Evolutionary conservation across 2,888 invertebrate species (phyloP).

Genomic region (Eustalomyia histrio): DNA sequence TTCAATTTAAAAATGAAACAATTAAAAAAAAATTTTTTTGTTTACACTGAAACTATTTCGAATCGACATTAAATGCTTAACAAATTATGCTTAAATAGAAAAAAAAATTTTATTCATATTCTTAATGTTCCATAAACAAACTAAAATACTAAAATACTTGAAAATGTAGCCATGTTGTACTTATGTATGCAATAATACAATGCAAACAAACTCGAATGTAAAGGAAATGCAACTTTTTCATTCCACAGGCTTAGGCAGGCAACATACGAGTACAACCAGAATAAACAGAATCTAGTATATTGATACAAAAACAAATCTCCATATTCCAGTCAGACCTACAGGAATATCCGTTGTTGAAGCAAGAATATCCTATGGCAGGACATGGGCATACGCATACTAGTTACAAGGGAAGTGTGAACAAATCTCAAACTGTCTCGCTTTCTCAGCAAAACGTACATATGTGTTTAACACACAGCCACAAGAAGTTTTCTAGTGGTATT

Average conservation of each 20-base stretch:
- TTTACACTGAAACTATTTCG: too few relatives aligned
- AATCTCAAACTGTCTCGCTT: slow-evolving; percentile 17
- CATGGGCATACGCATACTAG: slow-evolving; percentile 31
- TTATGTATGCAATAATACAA: slow-evolving; percentile 7
- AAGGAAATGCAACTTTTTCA: slow-evolving; percentile 18
- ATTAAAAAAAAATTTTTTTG: too few relatives aligned
- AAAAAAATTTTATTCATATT: not conserved
- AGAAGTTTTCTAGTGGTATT: slow-evolving; percentile 30
- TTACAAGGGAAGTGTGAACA: slow-evolving; percentile 30
- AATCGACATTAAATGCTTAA: not conserved
- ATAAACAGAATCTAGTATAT: not conserved
- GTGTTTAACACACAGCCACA: slow-evolving; percentile 31
- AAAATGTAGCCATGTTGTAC: not conserved
- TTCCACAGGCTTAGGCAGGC: not conserved
- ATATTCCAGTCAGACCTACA: slow-evolving; percentile 17
- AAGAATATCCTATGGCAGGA: slow-evolving; percentile 43
- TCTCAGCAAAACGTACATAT: not conserved
- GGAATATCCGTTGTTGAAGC: slow-evolving; percentile 48
- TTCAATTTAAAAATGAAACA: not conserved
- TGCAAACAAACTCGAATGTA: slow-evolving; percentile 16
- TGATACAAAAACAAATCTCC: not conserved
- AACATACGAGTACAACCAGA: not conserved
- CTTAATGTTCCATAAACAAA: not conserved
- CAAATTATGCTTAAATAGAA: slow-evolving; percentile 6
- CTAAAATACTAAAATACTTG: not conserved